phyloP scores from a whole-genome alignment of 2,888 invertebrate genomes.

The Crepidodera aurea region DNA sequence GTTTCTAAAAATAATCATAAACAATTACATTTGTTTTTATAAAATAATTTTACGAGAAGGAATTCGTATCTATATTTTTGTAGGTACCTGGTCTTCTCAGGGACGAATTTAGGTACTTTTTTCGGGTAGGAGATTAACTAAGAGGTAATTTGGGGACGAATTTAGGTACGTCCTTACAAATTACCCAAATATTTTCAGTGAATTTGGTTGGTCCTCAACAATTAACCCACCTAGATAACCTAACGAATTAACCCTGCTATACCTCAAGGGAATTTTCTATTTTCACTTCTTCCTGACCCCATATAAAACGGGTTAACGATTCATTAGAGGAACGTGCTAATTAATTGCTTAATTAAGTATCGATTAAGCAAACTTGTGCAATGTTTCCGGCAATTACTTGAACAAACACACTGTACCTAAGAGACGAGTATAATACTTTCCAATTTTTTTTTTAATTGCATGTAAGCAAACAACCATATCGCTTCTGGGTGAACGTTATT shows the following conservation, averaged over 20 bases:
- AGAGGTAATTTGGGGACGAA: too few species aligned
- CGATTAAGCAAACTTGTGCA: constrained; percentile 57
- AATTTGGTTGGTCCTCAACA: too few species aligned
- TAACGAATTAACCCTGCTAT: neutral
- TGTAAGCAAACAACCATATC: constrained; percentile 16
- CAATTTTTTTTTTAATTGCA: constrained; percentile 28
- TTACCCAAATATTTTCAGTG: too few species aligned
- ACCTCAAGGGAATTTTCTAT: neutral
- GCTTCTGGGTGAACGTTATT: constrained; percentile 9
- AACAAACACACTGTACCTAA: constrained; percentile 52
- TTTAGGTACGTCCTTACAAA: too few species aligned
- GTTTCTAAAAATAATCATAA: too few species aligned
- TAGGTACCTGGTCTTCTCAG: too few species aligned
- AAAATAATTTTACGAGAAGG: too few species aligned
- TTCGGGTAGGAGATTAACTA: too few species aligned
- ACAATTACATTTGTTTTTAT: too few species aligned
- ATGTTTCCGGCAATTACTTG: constrained; percentile 59
- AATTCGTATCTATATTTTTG: too few species aligned
- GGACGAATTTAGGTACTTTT: too few species aligned
- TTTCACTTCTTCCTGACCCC: constrained; percentile 24
- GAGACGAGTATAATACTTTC: constrained; percentile 23
- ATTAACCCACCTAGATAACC: too few species aligned
- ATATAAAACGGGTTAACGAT: constrained; percentile 38
- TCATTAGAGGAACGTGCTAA: constrained; percentile 51
- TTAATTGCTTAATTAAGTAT: constrained; percentile 57